Conservation (phyloP, 2,797 vertebrate species). For the Scomberomorus guttatus region DNA sequence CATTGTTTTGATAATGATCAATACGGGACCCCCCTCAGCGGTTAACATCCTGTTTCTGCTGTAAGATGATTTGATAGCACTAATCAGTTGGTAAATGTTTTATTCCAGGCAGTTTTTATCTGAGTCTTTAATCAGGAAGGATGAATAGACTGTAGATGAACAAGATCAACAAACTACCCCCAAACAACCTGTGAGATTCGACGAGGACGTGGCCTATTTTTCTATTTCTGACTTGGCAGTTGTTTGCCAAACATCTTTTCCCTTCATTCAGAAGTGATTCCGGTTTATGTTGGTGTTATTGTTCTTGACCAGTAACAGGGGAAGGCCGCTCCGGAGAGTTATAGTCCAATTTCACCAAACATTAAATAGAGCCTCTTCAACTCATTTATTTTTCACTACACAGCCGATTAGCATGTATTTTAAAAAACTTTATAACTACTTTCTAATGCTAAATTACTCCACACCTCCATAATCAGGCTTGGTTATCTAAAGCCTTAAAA, state of each 20-base stretch:
- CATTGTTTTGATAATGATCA: slow-evolving; percentile 44
- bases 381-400: background rate
- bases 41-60: slow-evolving; percentile 47
- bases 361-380: background rate
- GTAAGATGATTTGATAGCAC: background rate
- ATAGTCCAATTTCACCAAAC: background rate
- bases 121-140: background rate
- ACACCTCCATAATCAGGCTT: background rate
- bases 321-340: slow-evolving; percentile 2
- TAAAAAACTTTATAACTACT: background rate
- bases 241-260: slow-evolving; percentile 33
- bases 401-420: too few relatives aligned
- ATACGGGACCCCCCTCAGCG: background rate
- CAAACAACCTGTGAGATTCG: background rate
- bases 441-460: background rate
- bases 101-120: background rate
- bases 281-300: slow-evolving; percentile 53
- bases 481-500: background rate
- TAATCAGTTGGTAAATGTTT: slow-evolving; percentile 9
- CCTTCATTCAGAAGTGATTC: slow-evolving; percentile 47
- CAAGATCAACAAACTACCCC: background rate
- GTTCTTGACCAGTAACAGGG: slow-evolving; percentile 42
- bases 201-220: background rate
- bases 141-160: slow-evolving; percentile 1
- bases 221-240: slow-evolving; percentile 25